phyloP scores from a whole-genome alignment of 2,888 invertebrate genomes.

The Cosmia trapezina region DNA sequence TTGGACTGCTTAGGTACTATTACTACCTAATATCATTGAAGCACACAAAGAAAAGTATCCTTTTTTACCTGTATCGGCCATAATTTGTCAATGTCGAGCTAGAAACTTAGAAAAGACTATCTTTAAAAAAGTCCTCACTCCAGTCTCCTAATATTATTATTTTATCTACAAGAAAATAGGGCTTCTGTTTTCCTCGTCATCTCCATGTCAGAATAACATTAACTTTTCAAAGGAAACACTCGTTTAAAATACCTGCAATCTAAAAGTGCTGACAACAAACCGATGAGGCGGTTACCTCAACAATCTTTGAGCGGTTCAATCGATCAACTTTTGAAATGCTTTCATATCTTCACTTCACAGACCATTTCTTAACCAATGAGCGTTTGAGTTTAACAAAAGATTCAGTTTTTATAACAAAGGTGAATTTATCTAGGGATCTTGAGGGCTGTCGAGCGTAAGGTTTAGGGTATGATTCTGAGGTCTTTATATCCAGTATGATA shows the following conservation, averaged over 20 bases:
- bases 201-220: slow-evolving; percentile 12
- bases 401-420: slow-evolving; percentile 21
- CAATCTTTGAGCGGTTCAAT: slow-evolving; percentile 17
- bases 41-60: slow-evolving; percentile 1
- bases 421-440: background rate
- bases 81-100: slow-evolving; percentile 34
- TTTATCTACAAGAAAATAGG: background rate
- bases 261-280: background rate
- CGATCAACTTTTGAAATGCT: slow-evolving; percentile 29
- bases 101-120: slow-evolving; percentile 13
- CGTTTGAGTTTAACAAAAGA: slow-evolving; percentile 22
- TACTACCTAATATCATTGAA: background rate
- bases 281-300: slow-evolving; percentile 7
- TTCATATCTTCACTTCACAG: slow-evolving; percentile 42
- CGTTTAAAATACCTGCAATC: slow-evolving; percentile 2
- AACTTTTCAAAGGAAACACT: slow-evolving; percentile 6
- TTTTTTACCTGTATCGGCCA: background rate
- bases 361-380: slow-evolving; percentile 32
- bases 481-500: background rate
- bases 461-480: background rate
- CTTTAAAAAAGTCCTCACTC: background rate
- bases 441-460: background rate
- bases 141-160: background rate
- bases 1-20: background rate
- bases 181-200: slow-evolving; percentile 7